Percentiles rank a stretch among this genome's conserved stretches.
Evolutionary conservation across 2,113 vertebrate species (phyloP).

Genomic region (Chaetura pelagica): DNA sequence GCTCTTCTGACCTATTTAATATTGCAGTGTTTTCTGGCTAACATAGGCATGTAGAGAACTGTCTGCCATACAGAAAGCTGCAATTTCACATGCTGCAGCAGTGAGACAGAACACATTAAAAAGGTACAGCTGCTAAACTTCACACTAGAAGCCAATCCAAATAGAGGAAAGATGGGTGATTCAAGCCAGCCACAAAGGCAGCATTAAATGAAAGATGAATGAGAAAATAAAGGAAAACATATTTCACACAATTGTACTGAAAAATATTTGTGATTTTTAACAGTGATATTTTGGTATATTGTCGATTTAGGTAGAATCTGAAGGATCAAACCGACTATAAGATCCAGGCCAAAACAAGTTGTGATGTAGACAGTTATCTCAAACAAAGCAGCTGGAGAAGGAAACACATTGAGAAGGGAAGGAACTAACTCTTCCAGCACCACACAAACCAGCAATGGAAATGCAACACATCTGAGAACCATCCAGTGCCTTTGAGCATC

Average conservation of each 20-base stretch:
- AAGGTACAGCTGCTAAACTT: conserved; percentile 48
- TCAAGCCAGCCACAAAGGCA: background rate
- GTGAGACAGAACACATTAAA: conserved; percentile 22
- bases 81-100: conserved; percentile 12
- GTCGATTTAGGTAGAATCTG: background rate
- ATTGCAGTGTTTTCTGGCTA: background rate
- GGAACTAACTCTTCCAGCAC: background rate
- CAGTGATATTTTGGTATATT: background rate
- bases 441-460: background rate
- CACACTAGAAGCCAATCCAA: conserved; percentile 33
- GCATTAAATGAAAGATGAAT: background rate
- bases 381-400: background rate
- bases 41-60: background rate
- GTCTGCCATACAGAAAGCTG: conserved; percentile 8
- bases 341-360: background rate
- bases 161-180: background rate
- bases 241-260: background rate
- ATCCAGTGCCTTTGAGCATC: background rate
- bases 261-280: background rate
- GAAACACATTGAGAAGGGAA: background rate
- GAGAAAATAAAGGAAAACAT: background rate
- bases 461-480: background rate
- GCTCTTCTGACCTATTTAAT: background rate
- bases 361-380: accelerated
- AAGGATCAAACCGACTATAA: background rate